Conservation (phyloP, 2,797 vertebrate genomes). For the Xiphophorus birchmanni region DNA sequence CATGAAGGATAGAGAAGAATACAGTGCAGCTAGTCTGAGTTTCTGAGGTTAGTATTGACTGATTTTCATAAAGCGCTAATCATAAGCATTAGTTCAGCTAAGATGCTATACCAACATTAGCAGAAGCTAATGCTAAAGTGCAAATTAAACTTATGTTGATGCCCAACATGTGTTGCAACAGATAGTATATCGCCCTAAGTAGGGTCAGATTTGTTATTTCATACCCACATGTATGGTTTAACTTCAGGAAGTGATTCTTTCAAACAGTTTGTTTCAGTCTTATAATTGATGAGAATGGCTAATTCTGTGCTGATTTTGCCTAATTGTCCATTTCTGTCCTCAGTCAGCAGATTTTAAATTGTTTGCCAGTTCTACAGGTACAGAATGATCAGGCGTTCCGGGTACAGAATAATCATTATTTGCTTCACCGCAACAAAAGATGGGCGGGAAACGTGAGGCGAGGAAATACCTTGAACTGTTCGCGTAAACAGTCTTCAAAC, state of each 20-base stretch:
- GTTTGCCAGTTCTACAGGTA: neutral
- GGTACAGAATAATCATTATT: too few species aligned
- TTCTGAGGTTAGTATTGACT: neutral
- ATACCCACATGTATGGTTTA: neutral
- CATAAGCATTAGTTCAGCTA: neutral
- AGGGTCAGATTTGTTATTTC: neutral
- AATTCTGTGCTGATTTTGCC: neutral
- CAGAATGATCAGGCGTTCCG: too few species aligned
- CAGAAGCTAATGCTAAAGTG: too few species aligned
- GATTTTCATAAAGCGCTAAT: neutral
- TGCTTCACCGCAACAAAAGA: neutral
- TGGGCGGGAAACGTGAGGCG: neutral
- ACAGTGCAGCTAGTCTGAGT: neutral
- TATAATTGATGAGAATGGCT: neutral
- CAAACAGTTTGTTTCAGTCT: neutral
- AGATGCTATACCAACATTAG: neutral
- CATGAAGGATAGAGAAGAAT: neutral
- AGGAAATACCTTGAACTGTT: neutral
- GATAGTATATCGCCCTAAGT: neutral
- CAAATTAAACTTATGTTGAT: too few species aligned
- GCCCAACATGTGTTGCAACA: neutral
- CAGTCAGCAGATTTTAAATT: neutral
- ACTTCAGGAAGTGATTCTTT: neutral
- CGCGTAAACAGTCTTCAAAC: neutral
- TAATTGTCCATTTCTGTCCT: neutral